Base-by-base conservation (phyloP, 2,888 invertebrate genomes). In the Drosophila helvetica region DNA sequence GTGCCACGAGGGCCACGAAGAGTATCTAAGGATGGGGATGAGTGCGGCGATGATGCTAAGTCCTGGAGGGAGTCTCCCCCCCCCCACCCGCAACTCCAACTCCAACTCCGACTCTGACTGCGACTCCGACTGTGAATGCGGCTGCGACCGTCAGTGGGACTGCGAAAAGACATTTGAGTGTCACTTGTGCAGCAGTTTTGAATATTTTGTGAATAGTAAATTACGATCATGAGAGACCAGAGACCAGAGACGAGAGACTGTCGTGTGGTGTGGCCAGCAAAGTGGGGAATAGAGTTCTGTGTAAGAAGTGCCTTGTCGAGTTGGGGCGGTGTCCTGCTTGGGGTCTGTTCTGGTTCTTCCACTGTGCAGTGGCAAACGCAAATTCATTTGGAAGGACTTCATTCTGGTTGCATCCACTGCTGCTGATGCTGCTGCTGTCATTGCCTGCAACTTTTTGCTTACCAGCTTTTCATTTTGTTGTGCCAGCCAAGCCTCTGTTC, bases 121-220 rank as follows among this genome's bases (percentile, higher is more conserved):
- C 51, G 15, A 51, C 51, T 60, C 22, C 27, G 30, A 10, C 10
- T 30, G 30, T 30, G 30, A 9, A 27, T 27, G 46, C 55, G 15
- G 33, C 55, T 61, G 53, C 55, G 43, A 50, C 58, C 79, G 55
- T 61, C 57, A 66, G 58, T 78, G 78, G 42, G 68, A 77, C 75
- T 83, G 86, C 70, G 61, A 86, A 83, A 83, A 72, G 84, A 79
- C 81, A 86, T 83, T 86, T 62, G 85, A 86, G 84, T 83, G 84
- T 81, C 86, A 83, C 78, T 84, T 86, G 83, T 81, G 81, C 81
- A 66, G 78, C 62, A 84, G 86, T 81, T 83, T 81, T 83, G 83
- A 83, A 83, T 86, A 84, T 86, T 86, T 81, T 83, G 68, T 83
- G 83, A 86, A 83, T 81, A 68, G 84, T 84, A 86, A 84, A 86